Base-by-base conservation (phyloP, 2,888 invertebrate genomes). In the Euplagia quadripunctaria region DNA sequence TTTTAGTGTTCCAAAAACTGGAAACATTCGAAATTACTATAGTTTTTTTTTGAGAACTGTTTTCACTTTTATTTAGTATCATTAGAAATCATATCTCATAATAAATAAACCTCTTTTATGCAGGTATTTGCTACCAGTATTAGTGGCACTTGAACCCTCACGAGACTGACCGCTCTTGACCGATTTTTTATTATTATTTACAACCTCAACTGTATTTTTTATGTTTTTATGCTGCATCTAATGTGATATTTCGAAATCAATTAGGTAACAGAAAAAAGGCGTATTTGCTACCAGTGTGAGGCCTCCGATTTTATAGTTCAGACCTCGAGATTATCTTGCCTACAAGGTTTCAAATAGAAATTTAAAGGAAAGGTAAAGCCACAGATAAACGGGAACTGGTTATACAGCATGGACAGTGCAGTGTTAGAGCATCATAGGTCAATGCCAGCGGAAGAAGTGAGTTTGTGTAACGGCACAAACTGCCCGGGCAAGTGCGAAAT, bases 401-500 rank as follows among this genome's bases (percentile, higher is more conserved):
- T 61, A 31, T 64, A 51, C 58, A 58, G 58, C 43, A 67, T 73
- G 46, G 63, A 42, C 72, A 64, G 74, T 78, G 78, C 79, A 77
- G 71, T 85, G 82, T 61, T 55, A 70, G 79, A 83, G 76, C 71
- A 79, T 66, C 88, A 86, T 87, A 89, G 93, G 94, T 92, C 94
- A 94, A 90, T 94, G 93, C 90, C 91, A 92, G 91, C 91, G 91
- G 92, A 93, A 90, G 92, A 89, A 84, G 78, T 78, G 75, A 84
- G 88, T 90, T 90, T 89, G 86, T 78, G 80, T 93, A 93, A 94
- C 93, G 93, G 92, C 88, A 88, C 85, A 82, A 80, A 80, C 77
- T 80, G 82, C 84, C 86, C 85, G 78, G 41, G n/a, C 86, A 87
- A 88, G 86, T 90, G 89, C 85, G 87, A 92, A 92, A 91, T 93